Conservation (phyloP, 2,888 invertebrate genomes). For the Lymantria dispar region DNA sequence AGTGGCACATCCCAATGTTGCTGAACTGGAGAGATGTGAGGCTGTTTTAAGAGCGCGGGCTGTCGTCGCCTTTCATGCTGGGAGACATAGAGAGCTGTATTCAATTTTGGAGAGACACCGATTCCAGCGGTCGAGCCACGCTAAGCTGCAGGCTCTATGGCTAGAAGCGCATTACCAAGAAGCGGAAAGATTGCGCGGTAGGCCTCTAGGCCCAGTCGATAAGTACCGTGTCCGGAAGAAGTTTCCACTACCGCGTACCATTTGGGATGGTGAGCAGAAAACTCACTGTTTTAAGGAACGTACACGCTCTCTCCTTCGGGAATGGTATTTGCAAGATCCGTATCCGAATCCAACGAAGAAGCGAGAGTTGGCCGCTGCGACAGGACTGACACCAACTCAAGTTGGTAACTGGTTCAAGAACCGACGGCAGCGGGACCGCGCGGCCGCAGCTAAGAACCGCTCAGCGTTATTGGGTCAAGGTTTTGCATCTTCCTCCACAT, state of each 20-base stretch:
- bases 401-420: conserved; percentile 99
- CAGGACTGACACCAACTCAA: conserved; percentile 97
- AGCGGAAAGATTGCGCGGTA: conserved; percentile 96
- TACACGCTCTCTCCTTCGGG: conserved; percentile 95
- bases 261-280: conserved; percentile 99
- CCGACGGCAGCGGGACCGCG: conserved; percentile 96
- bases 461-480: conserved; percentile 83
- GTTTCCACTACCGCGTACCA: conserved; percentile 98
- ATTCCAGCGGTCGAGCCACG: conserved; percentile 97
- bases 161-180: conserved; percentile 99
- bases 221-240: conserved; percentile 96
- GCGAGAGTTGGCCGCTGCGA: conserved; percentile 96
- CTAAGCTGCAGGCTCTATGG: conserved; percentile 97
- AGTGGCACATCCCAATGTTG: conserved; percentile 97
- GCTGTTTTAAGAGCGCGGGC: conserved; percentile 98
- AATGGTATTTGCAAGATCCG: conserved; percentile 99
- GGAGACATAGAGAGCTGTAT: conserved; percentile 98
- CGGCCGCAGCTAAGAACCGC: conserved; percentile 98
- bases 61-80: conserved; percentile 98
- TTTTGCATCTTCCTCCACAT: conserved; percentile 77
- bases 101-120: conserved; percentile 96
- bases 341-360: conserved; percentile 99
- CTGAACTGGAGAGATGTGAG: conserved; percentile 98
- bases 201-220: conserved; percentile 92
- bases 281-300: conserved; percentile 99